These are phyloP conservation scores for Chrysolina oricalcia DNA, from an alignment of 2,888 invertebrate genomes.

Conservation along the genomic window DNA sequence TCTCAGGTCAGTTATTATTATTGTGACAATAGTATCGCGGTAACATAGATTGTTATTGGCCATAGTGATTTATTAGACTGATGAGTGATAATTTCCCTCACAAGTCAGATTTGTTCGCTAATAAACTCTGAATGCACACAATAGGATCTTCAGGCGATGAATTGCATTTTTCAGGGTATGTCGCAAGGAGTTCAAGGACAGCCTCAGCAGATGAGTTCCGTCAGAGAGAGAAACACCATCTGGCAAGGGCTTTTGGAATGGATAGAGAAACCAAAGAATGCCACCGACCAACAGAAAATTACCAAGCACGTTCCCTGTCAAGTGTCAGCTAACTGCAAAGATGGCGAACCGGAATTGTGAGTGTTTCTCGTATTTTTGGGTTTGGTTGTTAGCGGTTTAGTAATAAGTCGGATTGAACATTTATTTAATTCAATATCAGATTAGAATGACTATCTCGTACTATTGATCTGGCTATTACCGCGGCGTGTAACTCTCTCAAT, in stretches of 20 bases:
- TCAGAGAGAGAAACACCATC: conserved; percentile 76
- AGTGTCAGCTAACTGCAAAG: conserved; percentile 82
- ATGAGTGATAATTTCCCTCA: no score
- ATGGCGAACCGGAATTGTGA: conserved; percentile 91
- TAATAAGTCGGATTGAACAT: no score
- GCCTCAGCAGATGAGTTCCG: conserved; percentile 69
- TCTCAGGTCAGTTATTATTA: conserved; percentile 60
- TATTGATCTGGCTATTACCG: no score
- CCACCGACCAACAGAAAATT: conserved; percentile 84
- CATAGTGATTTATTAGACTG: no score
- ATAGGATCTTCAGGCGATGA: no score
- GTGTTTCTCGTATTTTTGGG: conserved; percentile 59
- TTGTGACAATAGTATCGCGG: neutral
- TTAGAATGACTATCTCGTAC: no score
- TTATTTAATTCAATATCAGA: no score
- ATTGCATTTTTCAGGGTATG: conserved; percentile 50
- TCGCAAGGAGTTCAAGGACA: conserved; percentile 59
- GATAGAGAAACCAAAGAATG: conserved; percentile 91
- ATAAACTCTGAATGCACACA: no score
- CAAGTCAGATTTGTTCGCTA: no score
- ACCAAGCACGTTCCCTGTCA: conserved; percentile 85
- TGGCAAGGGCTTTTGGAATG: conserved; percentile 88
- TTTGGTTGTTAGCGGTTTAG: no score
- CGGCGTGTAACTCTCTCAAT: no score
- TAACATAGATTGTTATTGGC: no score